phyloP scores from a whole-genome alignment of 2,888 invertebrate species.

The Trichopoda pennipes region DNA sequence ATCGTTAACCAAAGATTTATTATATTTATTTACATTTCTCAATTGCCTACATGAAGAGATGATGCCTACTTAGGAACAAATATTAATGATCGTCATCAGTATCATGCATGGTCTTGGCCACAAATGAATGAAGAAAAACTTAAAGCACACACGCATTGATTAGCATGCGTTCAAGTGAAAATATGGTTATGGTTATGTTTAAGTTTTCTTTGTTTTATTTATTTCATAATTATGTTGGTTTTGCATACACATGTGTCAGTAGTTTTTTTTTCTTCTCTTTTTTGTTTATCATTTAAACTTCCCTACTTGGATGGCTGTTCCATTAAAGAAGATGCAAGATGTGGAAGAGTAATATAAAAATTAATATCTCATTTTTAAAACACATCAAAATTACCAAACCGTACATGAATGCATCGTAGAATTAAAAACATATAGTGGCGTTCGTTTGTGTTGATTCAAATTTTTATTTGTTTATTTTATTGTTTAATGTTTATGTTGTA shows the following conservation, averaged over 20 bases:
- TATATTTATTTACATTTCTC: constrained; percentile 65
- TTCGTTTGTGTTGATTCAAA: constrained; percentile 21
- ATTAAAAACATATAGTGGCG: constrained; percentile 20
- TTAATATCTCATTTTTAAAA: constrained; percentile 63
- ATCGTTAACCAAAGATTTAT: constrained; percentile 67
- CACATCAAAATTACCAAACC: constrained; percentile 53
- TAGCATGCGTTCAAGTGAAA: constrained; percentile 73
- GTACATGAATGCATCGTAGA: constrained; percentile 33
- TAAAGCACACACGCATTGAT: constrained; percentile 66
- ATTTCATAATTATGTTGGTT: constrained; percentile 31
- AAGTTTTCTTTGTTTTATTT: not conserved
- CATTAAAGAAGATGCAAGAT: constrained; percentile 38
- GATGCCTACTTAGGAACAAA: constrained; percentile 51
- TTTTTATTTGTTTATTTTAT: constrained; percentile 56
- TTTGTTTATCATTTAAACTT: constrained; percentile 28
- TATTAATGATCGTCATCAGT: constrained; percentile 17
- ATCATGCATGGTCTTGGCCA: constrained; percentile 39
- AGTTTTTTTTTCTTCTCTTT: constrained; percentile 6
- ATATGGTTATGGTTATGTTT: constrained; percentile 45
- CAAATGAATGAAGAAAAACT: constrained; percentile 42
- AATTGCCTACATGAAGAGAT: constrained; percentile 57
- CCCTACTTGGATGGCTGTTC: constrained; percentile 33
- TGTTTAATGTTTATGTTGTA: constrained; percentile 47
- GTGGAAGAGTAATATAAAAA: constrained; percentile 36
- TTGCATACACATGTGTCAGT: constrained; percentile 56